Evolutionary conservation across 1,140 invertebrate species (phyloP).

Genomic region (Pseudomyrmex sp.): DNA sequence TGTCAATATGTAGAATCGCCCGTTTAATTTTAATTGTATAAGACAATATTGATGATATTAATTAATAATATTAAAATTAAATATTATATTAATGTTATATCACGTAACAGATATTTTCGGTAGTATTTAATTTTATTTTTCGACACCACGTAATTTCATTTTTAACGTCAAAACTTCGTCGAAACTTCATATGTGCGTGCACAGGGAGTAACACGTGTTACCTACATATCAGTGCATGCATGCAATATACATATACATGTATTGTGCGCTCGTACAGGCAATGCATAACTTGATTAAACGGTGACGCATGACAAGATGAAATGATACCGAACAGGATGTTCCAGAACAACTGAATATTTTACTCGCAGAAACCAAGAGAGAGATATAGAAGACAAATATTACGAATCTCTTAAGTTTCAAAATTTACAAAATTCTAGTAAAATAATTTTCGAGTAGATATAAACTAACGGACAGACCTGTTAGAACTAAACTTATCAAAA

Average conservation of each 20-base stretch:
- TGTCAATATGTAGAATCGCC: too few relatives aligned
- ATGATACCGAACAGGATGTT: neutral
- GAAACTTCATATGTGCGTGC: too few relatives aligned
- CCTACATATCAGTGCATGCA: neutral
- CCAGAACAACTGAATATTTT: neutral
- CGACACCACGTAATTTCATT: too few relatives aligned
- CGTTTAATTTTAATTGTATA: too few relatives aligned
- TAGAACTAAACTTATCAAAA: too few relatives aligned
- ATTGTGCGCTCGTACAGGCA: neutral
- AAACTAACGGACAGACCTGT: neutral
- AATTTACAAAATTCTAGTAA: neutral
- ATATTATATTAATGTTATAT: too few relatives aligned
- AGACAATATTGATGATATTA: too few relatives aligned
- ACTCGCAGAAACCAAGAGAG: neutral
- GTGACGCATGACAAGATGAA: neutral
- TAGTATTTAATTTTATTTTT: too few relatives aligned
- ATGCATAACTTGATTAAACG: conserved; percentile 2
- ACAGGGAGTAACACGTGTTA: neutral
- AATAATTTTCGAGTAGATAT: neutral
- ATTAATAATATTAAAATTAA: too few relatives aligned
- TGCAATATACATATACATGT: neutral
- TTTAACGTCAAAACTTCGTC: too few relatives aligned
- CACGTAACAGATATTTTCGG: too few relatives aligned
- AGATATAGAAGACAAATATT: neutral
- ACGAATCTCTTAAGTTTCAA: neutral